phyloP scores from a whole-genome alignment of 2,113 vertebrate genomes.

The Peromyscus leucopus region DNA sequence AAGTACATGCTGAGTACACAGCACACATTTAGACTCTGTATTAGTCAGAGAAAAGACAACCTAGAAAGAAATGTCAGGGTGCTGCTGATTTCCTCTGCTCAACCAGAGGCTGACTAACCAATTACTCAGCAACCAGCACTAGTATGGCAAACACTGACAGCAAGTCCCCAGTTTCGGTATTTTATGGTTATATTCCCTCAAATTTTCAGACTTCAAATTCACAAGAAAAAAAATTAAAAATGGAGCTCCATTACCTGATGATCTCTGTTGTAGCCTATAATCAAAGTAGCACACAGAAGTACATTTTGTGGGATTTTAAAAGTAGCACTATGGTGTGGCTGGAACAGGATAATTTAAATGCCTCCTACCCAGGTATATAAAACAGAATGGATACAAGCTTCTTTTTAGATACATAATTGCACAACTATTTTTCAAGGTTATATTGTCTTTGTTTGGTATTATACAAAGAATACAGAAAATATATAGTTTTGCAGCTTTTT shows the following conservation, averaged over 20 bases:
- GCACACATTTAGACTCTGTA: neutral
- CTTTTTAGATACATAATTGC: constrained; percentile 42
- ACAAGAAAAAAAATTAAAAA: neutral
- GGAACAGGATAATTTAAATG: constrained; percentile 39
- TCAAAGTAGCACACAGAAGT: constrained; percentile 4
- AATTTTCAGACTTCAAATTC: constrained; percentile 21
- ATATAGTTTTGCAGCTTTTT: neutral
- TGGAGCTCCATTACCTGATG: neutral
- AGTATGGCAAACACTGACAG: constrained; percentile 13
- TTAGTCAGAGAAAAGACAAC: constrained; percentile 33
- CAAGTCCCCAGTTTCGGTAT: neutral
- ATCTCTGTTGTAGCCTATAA: neutral
- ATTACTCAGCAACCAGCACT: neutral
- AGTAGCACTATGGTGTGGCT: neutral
- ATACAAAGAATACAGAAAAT: constrained; percentile 3
- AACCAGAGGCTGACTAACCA: constrained; percentile 54
- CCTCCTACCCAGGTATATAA: neutral
- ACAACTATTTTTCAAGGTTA: constrained; percentile 57
- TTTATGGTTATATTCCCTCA: constrained; percentile 16
- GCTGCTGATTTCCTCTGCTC: neutral
- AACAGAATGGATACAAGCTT: constrained; percentile 20
- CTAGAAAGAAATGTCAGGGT: constrained; percentile 1
- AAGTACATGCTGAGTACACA: neutral
- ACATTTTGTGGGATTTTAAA: constrained; percentile 49
- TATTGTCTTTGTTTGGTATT: constrained; percentile 50